These are phyloP conservation scores for Phasia obesa DNA, from an alignment of 2,888 invertebrate species.

Conservation along the genomic window DNA sequence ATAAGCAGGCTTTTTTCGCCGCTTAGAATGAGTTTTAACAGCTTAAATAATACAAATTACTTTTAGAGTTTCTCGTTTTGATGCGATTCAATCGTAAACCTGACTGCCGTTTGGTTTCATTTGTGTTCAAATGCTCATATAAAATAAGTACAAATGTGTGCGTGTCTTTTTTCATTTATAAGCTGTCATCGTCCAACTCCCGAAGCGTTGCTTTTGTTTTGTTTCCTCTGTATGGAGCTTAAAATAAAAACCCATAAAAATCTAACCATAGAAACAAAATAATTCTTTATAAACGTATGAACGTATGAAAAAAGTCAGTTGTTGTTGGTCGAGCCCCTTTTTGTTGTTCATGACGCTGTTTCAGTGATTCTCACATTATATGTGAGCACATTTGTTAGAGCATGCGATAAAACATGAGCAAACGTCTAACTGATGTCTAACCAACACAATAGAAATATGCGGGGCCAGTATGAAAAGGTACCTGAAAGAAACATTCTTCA, in stretches of 20 bases:
- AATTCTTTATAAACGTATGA: background rate
- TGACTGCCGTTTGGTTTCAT: conserved; percentile 23
- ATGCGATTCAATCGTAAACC: conserved; percentile 42
- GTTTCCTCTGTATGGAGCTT: conserved; percentile 35
- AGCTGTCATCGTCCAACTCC: conserved; percentile 66
- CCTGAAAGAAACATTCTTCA: no score
- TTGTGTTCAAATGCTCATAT: conserved; percentile 5
- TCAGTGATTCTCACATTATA: conserved; percentile 28
- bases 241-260: conserved; percentile 27
- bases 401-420: conserved; percentile 36
- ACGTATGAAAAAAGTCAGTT: conserved; percentile 1
- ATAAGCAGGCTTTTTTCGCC: conserved; percentile 27
- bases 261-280: conserved; percentile 34
- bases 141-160: background rate
- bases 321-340: conserved; percentile 49
- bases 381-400: conserved; percentile 49
- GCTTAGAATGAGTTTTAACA: conserved; percentile 36
- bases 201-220: conserved; percentile 50
- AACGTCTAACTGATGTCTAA: conserved; percentile 56
- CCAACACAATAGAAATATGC: conserved; percentile 2
- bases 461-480: background rate
- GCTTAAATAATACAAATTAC: conserved; percentile 48
- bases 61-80: conserved; percentile 17
- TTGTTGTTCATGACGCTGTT: conserved; percentile 2
- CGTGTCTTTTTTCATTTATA: conserved; percentile 21